Base-by-base conservation (phyloP, 2,888 invertebrate genomes). In the Meandrusa payeni region DNA sequence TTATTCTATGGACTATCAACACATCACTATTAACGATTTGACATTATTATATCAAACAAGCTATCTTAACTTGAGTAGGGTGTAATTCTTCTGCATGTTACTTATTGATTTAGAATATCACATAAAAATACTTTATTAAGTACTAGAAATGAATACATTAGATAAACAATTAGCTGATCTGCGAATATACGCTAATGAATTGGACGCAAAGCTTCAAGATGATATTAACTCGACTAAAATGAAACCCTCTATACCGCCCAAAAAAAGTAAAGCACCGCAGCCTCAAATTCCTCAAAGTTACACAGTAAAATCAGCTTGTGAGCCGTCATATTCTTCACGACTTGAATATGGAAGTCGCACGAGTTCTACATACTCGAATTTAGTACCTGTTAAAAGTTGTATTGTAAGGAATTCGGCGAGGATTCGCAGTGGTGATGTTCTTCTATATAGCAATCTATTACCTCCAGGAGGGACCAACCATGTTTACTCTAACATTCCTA, bases 221-320 rank as follows among this genome's bases (percentile, higher is more conserved):
- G 87, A 87, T 56, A 82, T 87, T 57, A 86, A 82, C 50, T 73
- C 82, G 34, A 66, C 80, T n/a, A 82, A 76, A 62, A 76, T 69
- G 61, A 86, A 83, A 78, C 87, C 87, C 34, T 74, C 76, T 28
- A 80, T 87, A 50, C 87, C 87, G 49, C 86, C 87, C 38, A 87
- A 87, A 69, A 86, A 83, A 67, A 79, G 65, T 57, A 87, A 86
- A 57, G 66, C 79, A 26, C 87, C 87, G 36, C 63, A 76, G 49
- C 87, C 87, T 34, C 87, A 87, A 92, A 92, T 95, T 67, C 95
- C 95, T 41, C 93, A 94, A 75, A 95, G 94, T 72, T 93, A 91
- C 62, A 90, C 90, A 17, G 89, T 95, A 45, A 93, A 93, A 69
- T 91, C 92, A 46, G 90, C 92, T 9, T 90, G 93, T 46, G 93